These are phyloP conservation scores for Alfaro cultratus DNA, from an alignment of 2,797 vertebrate genomes.

Conservation along the genomic window DNA sequence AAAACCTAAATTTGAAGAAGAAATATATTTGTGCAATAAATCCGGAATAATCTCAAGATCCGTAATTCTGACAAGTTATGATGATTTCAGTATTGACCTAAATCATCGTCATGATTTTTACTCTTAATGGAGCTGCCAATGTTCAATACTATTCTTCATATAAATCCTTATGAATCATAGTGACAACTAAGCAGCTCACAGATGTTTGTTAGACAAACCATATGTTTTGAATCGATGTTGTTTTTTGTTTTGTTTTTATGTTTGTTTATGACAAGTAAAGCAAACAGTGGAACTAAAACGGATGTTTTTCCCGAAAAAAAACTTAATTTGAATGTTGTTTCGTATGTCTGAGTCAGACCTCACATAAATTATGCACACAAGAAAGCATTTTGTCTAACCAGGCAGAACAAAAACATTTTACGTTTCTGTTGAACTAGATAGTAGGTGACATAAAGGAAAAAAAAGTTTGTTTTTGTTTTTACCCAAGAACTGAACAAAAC, in stretches of 20 bases:
- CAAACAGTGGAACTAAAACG: neutral
- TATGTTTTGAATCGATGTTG: neutral
- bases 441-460: constrained; percentile 37
- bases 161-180: neutral
- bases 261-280: constrained; percentile 1
- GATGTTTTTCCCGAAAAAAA: neutral
- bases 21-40: neutral
- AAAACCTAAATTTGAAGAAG: neutral
- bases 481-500: constrained; percentile 43
- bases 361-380: neutral
- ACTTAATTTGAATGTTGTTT: neutral
- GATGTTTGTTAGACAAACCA: neutral
- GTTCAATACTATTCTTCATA: neutral
- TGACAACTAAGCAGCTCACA: neutral
- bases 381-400: constrained; percentile 30
- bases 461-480: constrained; percentile 40
- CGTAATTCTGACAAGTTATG: neutral
- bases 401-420: constrained; percentile 33
- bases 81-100: neutral
- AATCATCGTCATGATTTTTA: neutral
- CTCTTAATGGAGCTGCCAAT: neutral
- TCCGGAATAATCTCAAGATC: neutral
- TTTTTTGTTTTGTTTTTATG: neutral
- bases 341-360: constrained; percentile 12
- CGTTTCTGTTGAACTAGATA: constrained; percentile 35